phyloP scores from a whole-genome alignment of 2,888 invertebrate genomes.

The Hyppa rectilinea region DNA sequence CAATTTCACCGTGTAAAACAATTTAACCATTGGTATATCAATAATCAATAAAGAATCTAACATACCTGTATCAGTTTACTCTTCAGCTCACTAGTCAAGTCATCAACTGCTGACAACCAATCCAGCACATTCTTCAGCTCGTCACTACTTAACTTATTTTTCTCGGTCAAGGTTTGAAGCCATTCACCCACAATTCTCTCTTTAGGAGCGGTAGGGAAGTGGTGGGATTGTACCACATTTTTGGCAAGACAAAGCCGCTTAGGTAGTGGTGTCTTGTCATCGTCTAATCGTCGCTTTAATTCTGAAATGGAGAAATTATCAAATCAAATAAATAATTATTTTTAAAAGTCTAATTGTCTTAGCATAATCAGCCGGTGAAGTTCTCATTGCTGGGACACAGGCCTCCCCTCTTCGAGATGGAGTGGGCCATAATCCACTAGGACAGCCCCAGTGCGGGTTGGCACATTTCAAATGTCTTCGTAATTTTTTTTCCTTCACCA shows the following conservation, averaged over 20 bases:
- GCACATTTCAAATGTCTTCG: no score
- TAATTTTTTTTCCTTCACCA: no score
- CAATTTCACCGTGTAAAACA: no score
- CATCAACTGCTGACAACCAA: constrained; percentile 79
- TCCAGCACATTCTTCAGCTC: constrained; percentile 79
- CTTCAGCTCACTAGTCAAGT: constrained; percentile 82
- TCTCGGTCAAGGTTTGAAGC: constrained; percentile 79
- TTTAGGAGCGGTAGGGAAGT: constrained; percentile 87
- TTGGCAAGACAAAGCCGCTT: constrained; percentile 90
- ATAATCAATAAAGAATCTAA: background rate
- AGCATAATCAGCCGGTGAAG: no score
- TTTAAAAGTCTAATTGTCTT: background rate
- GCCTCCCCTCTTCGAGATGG: no score
- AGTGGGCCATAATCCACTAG: no score
- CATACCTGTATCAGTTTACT: constrained; percentile 82
- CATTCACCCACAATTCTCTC: constrained; percentile 88
- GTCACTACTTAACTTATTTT: constrained; percentile 74
- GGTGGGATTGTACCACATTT: constrained; percentile 86
- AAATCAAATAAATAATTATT: background rate
- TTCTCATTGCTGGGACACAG: no score
- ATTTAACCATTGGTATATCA: no score
- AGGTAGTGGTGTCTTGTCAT: constrained; percentile 81
- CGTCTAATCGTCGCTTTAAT: constrained; percentile 85
- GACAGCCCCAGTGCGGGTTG: no score
- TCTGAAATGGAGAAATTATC: constrained; percentile 76